phyloP scores from a whole-genome alignment of 1,140 invertebrate species.

The Lutraria rhynchaena region DNA sequence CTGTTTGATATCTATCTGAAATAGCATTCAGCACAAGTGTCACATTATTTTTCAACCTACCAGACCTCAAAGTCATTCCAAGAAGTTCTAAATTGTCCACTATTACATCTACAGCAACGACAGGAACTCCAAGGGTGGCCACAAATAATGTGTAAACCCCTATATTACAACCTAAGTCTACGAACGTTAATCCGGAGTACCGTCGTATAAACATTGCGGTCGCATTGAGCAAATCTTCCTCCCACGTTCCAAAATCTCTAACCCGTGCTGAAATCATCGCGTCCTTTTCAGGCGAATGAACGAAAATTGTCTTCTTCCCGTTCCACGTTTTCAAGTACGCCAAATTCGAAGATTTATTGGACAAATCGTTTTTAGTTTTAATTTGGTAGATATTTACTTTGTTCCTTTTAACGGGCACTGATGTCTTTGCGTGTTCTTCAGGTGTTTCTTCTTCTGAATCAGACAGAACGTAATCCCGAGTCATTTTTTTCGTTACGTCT shows the following conservation, averaged over 20 bases:
- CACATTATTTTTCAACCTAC: slow-evolving; percentile 54
- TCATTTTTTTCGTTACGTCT: too few species aligned
- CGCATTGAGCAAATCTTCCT: slow-evolving; percentile 50
- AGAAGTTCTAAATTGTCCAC: slow-evolving; percentile 61
- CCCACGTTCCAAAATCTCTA: slow-evolving; percentile 51
- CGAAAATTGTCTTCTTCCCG: slow-evolving; percentile 40
- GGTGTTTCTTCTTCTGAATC: too few species aligned
- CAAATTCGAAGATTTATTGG: too few species aligned
- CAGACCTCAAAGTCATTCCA: slow-evolving; percentile 52
- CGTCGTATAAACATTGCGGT: slow-evolving; percentile 22
- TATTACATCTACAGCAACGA: slow-evolving; percentile 71
- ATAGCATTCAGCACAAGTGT: slow-evolving; percentile 67
- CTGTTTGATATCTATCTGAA: slow-evolving; percentile 62
- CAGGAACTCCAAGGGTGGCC: slow-evolving; percentile 65
- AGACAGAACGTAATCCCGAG: too few species aligned
- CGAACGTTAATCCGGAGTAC: slow-evolving; percentile 40
- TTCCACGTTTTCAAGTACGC: slow-evolving; percentile 20
- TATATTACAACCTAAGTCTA: slow-evolving; percentile 75
- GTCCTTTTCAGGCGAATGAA: slow-evolving; percentile 39
- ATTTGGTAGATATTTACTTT: too few species aligned
- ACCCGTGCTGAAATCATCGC: slow-evolving; percentile 50
- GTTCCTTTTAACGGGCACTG: too few species aligned
- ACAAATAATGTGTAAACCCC: slow-evolving; percentile 70
- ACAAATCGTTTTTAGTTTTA: too few species aligned
- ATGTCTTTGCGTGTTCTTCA: too few species aligned